Base-by-base conservation (phyloP, 2,888 invertebrate genomes). In the Perdita meconis region DNA sequence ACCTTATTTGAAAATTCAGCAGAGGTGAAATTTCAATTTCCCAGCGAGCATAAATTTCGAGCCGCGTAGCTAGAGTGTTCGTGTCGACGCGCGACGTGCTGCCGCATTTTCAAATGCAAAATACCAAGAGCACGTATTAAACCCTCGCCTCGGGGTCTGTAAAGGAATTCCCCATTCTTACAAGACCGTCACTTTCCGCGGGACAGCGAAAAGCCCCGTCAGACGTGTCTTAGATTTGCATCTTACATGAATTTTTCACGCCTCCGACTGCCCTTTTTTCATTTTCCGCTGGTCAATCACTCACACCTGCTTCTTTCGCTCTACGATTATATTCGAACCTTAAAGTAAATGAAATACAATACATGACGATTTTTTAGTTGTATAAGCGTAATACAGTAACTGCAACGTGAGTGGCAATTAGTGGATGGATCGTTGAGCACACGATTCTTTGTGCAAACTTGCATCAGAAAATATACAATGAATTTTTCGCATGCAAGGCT, bases 1-100 rank as follows among this genome's bases (percentile, higher is more conserved):
- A 12, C 55, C 61, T 60, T 55, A 47, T 72, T 72, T 65, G 34
- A 34, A 65, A 65, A 72, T 72, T 65, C 72, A 36, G n/a, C 53
- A 26, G 4, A 19, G 72, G 59, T n/a, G 72, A 75, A 75, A 75
- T 75, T 71, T 75, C 72, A 72, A 75, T 75, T 75, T 75, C 19
- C 55, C n/a, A 8, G 24, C 40, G 10, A 26, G 47, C 65, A 72
- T 72, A 65, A 75, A 75, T 75, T 75, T 60, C 53, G 22, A 30
- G 51, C 22, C 3, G 24, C 38, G 38, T 3, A 19, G 1, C 26
- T 10, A 12, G n/a, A n/a, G 51, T 24, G 38, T 59, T 26, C 50
- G 12, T 26, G 34, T 16, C 50, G 50, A 42, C 42, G 36, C 38
- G 38, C 38, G 51, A 30, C 57, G 42, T 36, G 40, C 53, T 36